Evolutionary conservation across 2,797 vertebrate species (phyloP).

Genomic region (Scleropages formosus): DNA sequence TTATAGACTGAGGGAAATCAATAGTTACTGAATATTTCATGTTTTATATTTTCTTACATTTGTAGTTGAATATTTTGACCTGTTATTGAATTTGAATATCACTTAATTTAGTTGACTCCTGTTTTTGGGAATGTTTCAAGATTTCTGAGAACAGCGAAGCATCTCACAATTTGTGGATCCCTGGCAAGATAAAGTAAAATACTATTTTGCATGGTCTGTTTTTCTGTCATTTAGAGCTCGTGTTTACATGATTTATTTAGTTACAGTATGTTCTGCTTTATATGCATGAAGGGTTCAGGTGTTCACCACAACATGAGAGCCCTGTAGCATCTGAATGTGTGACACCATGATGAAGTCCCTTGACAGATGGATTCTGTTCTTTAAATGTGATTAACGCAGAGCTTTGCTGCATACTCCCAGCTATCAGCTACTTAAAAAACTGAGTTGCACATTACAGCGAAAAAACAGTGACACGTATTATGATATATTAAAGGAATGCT

Average conservation of each 20-base stretch:
- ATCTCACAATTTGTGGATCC: too few species aligned
- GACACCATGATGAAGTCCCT: too few species aligned
- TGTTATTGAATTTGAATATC: background rate
- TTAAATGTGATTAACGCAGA: conserved; percentile 3
- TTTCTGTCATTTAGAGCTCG: too few species aligned
- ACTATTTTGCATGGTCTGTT: too few species aligned
- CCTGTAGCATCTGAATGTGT: too few species aligned
- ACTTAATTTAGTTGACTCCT: background rate
- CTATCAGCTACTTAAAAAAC: background rate
- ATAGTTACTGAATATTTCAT: conserved; percentile 9
- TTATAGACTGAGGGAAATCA: background rate
- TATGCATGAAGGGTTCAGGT: too few species aligned
- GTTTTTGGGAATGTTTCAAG: background rate
- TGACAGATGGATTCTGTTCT: background rate
- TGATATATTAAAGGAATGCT: background rate
- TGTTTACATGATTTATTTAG: too few species aligned
- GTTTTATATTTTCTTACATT: background rate
- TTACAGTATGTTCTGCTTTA: too few species aligned
- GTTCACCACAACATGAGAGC: too few species aligned
- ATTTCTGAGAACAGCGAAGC: background rate
- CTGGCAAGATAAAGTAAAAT: too few species aligned
- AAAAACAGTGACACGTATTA: background rate
- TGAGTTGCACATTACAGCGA: background rate
- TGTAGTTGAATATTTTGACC: background rate
- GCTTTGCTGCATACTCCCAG: background rate